These are phyloP conservation scores for Eupsittula cactorum DNA, from an alignment of 2,113 vertebrate genomes.

Conservation along the genomic window DNA sequence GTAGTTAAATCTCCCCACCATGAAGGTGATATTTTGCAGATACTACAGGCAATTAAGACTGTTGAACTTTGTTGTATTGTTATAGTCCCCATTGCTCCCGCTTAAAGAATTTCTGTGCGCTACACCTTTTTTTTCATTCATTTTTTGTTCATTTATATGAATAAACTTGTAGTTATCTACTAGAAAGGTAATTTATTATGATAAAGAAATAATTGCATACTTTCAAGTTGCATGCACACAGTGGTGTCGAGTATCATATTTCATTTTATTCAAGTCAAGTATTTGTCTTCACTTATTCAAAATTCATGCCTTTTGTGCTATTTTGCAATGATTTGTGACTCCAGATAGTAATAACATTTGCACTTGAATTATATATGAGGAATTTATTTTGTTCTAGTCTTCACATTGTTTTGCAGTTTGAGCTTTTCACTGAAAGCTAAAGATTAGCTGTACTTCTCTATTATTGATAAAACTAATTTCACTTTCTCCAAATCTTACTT, in stretches of 20 bases:
- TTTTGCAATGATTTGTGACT: conserved; percentile 1
- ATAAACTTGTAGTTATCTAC: background rate
- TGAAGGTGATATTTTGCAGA: conserved; percentile 15
- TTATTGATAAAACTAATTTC: background rate
- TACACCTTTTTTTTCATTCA: background rate
- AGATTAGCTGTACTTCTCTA: background rate
- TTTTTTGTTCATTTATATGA: background rate
- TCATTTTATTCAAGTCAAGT: background rate
- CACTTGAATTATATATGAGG: background rate
- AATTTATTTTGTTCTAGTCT: background rate
- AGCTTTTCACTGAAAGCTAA: background rate
- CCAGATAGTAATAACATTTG: background rate
- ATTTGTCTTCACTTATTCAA: background rate
- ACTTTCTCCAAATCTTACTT: background rate
- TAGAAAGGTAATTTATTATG: background rate
- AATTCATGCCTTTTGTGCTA: background rate
- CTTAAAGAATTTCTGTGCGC: conserved; percentile 53
- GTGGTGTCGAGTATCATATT: background rate
- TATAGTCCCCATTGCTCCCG: conserved; percentile 36
- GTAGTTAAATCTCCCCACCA: background rate
- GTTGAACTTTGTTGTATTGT: conserved; percentile 15
- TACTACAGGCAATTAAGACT: conserved; percentile 2
- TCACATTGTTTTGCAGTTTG: background rate
- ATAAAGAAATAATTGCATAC: background rate
- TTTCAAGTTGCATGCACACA: background rate